Evolutionary conservation across 2,888 invertebrate species (phyloP), one percentile per base, ranked within the genome.

Genomic region (Osmoderma eremita): DNA sequence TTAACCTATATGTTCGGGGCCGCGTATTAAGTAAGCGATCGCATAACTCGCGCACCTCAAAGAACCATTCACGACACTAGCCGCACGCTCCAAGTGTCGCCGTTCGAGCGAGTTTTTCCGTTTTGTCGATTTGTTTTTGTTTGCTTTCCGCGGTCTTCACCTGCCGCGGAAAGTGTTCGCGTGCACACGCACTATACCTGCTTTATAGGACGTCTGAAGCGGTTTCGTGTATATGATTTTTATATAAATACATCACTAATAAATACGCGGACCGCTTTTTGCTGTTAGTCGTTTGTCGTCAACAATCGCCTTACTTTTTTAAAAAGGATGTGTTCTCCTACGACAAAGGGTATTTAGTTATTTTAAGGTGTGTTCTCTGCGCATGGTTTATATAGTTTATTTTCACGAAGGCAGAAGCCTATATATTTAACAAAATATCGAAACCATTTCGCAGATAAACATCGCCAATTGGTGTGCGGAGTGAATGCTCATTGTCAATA

Each of bases 301-400:
- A n/a, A 48, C 18, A 17, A 20, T 36, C 45, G 10, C 41, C 15
- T 45, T 61, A 61, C 30, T 48, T 61, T 30, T 30, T 54, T 61
- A 10, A 41, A 65, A 68, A 63, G 66, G 67, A 70, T 54, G 69
- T 70, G 71, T 69, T 68, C 58, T 69, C 63, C 68, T 68, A 30
- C 70, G 66, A 70, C 72, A 71, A 73, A 72, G 74, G 74, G 74
- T 75, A 75, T 76, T 75, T 76, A 75, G 75, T 75, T 77, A 75
- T 72, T 75, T 76, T 74, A 76, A 78, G 77, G 75, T 77, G 75
- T 76, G 78, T 77, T 75, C 30, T 30, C 75, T 75, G 77, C 77
- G 78, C 78, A 77, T 77, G 77, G 74, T 75, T 69, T 68, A 71
- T 73, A 70, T 70, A 72, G 71, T 74, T 74, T 69, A 45, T 45